These are phyloP conservation scores for Micronisus gabar DNA, from an alignment of 2,113 vertebrate species.

Conservation along the genomic window DNA sequence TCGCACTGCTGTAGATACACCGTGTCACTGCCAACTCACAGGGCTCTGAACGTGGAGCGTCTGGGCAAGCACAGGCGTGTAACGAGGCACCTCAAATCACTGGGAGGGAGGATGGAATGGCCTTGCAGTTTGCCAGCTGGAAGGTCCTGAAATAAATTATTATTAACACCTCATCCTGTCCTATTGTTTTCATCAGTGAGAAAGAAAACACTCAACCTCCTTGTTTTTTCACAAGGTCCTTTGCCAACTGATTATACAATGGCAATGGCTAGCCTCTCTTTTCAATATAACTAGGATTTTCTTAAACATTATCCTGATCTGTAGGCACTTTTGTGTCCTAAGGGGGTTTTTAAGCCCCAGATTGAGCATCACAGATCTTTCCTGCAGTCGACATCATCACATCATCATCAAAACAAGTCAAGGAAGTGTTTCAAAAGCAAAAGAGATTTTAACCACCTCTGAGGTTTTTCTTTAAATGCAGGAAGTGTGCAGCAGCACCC, in stretches of 20 bases:
- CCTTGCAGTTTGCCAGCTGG: neutral
- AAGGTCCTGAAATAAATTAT: neutral
- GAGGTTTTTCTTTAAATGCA: neutral
- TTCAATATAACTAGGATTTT: neutral
- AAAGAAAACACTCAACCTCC: neutral
- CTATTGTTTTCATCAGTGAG: neutral
- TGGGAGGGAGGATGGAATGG: neutral
- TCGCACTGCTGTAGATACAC: neutral
- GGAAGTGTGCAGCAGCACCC: neutral
- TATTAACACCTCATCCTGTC: neutral
- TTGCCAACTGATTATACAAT: neutral
- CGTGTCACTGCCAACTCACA: neutral
- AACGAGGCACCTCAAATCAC: neutral
- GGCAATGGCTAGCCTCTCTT: neutral
- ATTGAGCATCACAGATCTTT: neutral
- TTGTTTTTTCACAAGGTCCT: neutral
- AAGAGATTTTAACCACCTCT: neutral
- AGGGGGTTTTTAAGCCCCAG: neutral
- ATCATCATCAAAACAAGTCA: neutral
- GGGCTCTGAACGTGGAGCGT: neutral
- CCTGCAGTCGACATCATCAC: neutral
- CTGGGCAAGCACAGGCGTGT: neutral
- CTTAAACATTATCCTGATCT: neutral
- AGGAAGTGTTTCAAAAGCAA: neutral
- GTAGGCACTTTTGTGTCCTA: neutral